Conservation (phyloP, 2,888 invertebrate genomes). For the Platypus cylindrus region DNA sequence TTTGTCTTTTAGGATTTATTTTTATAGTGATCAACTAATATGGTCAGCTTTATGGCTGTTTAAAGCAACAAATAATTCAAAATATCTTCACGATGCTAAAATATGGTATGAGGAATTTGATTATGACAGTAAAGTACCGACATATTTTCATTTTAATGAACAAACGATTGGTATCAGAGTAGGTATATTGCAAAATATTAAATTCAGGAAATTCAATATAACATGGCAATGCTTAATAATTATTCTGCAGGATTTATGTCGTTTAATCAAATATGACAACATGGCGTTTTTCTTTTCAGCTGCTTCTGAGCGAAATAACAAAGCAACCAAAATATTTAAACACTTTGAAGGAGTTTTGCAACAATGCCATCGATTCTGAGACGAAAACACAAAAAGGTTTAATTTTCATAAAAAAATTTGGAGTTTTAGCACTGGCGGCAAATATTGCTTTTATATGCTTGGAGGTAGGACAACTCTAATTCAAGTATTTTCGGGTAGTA, state of each 20-base stretch:
- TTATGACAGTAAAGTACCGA: conserved; percentile 34
- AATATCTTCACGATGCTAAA: conserved; percentile 39
- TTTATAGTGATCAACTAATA: conserved; percentile 43
- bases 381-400: conserved; percentile 41
- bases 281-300: conserved; percentile 22
- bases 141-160: conserved; percentile 42
- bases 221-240: no score
- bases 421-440: conserved; percentile 42
- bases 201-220: no score
- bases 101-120: conserved; percentile 37
- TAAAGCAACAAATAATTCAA: conserved; percentile 37
- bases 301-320: conserved; percentile 38
- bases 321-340: conserved; percentile 32
- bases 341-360: conserved; percentile 38
- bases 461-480: conserved; percentile 29
- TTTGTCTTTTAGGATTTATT: conserved; percentile 23
- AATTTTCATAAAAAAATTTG: conserved; percentile 41
- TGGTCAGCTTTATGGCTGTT: conserved; percentile 46
- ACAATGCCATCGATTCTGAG: conserved; percentile 36
- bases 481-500: no score
- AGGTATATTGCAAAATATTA: conserved; percentile 7
- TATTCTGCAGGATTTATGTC: no score
- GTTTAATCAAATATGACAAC: not conserved
- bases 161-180: conserved; percentile 45
- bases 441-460: conserved; percentile 44